Conservation (phyloP, 2,797 vertebrate genomes). For the Sebastes kiyomatsui region DNA sequence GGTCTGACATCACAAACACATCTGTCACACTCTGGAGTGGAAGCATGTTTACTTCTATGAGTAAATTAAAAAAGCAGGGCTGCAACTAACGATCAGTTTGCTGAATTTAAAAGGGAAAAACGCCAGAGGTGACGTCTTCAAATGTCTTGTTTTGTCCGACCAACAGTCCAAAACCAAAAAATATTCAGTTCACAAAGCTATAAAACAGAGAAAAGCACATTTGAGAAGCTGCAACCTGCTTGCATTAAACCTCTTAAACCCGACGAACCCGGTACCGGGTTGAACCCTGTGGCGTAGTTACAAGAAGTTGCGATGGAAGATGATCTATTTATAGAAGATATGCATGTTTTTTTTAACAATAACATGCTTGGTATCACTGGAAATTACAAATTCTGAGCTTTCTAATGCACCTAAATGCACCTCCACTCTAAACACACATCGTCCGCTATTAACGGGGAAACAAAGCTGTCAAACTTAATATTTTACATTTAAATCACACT, state of each 20-base stretch:
- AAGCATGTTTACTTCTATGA: rapidly evolving
- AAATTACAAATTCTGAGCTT: background rate
- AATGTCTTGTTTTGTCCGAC: background rate
- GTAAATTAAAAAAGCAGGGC: background rate
- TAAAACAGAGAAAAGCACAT: background rate
- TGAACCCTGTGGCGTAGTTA: background rate
- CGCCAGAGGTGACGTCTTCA: background rate
- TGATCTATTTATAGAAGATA: background rate
- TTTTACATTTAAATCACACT: background rate
- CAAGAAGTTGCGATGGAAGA: background rate
- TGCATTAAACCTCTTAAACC: too few relatives aligned
- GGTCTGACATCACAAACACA: conserved; percentile 79
- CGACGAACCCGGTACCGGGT: background rate
- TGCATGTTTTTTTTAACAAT: background rate
- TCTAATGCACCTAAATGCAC: background rate
- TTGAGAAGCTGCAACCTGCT: background rate
- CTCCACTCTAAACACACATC: background rate
- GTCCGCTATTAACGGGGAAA: too few relatives aligned
- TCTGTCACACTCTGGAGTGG: background rate
- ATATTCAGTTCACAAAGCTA: background rate
- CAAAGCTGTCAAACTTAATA: too few relatives aligned
- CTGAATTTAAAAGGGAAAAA: background rate
- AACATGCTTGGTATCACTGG: background rate
- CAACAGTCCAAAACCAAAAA: background rate
- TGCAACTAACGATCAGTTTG: too few relatives aligned